A percentile compares a stretch with the other conserved stretches of the same genome.
Evolutionary conservation across 2,113 vertebrate species (phyloP).

Genomic region (Vombatus ursinus): DNA sequence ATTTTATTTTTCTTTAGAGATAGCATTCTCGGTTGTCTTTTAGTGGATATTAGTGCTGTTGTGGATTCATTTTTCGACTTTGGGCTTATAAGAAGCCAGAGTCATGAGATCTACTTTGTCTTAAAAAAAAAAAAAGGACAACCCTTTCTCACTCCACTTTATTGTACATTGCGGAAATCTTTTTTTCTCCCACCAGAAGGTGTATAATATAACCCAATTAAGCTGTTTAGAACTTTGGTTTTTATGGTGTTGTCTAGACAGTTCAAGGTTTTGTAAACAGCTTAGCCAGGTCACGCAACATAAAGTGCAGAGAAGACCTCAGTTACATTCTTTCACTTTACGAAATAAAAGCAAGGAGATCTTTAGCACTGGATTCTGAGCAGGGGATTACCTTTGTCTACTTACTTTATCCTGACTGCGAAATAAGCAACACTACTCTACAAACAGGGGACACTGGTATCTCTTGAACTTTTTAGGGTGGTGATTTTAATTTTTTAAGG

Average conservation of each 20-base stretch:
- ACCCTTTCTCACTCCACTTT: constrained; percentile 85
- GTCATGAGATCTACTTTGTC: constrained; percentile 71
- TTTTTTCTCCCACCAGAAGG: constrained; percentile 89
- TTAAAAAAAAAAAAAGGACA: constrained; percentile 80
- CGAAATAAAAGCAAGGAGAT: constrained; percentile 64
- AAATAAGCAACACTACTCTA: constrained; percentile 12
- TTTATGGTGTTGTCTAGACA: constrained; percentile 99
- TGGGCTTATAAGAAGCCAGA: constrained; percentile 70
- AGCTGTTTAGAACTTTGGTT: constrained; percentile 94
- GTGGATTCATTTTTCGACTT: constrained; percentile 73
- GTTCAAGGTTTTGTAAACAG: constrained; percentile 99
- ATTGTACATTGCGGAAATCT: constrained; percentile 91
- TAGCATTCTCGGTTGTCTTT: constrained; percentile 55
- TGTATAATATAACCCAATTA: constrained; percentile 99
- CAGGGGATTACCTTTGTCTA: not conserved
- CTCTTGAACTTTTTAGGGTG: not conserved
- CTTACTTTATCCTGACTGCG: not conserved
- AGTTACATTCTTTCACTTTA: constrained; percentile 74
- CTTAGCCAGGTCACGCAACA: constrained; percentile 88
- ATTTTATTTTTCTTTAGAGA: constrained; percentile 63
- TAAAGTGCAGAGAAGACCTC: constrained; percentile 79
- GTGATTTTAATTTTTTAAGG: constrained; percentile 42
- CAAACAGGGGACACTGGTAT: too few relatives aligned
- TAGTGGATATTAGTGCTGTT: constrained; percentile 48
- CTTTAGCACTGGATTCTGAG: constrained; percentile 53